These are phyloP conservation scores for Helogale parvula DNA, from an alignment of 2,113 vertebrate genomes.

Conservation along the genomic window DNA sequence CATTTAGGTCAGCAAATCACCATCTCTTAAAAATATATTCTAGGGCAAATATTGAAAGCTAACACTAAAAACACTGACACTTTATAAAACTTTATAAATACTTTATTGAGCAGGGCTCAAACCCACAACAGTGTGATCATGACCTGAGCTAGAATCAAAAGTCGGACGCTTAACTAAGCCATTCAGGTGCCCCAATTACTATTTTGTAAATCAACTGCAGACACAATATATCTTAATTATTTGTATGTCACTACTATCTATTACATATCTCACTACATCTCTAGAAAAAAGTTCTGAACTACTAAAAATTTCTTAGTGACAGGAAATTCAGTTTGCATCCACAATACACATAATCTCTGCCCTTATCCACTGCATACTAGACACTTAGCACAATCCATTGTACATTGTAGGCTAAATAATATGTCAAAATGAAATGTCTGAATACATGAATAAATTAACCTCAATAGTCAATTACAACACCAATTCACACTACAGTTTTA, in stretches of 20 bases:
- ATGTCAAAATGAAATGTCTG: constrained; percentile 30
- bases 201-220: constrained; percentile 29
- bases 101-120: too few relatives aligned
- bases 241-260: neutral
- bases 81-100: neutral
- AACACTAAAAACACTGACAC: constrained; percentile 1
- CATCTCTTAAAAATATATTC: constrained; percentile 50
- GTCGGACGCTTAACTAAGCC: too few relatives aligned
- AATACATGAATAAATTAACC: constrained; percentile 10
- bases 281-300: neutral
- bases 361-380: neutral
- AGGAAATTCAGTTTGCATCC: constrained; percentile 41
- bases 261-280: neutral
- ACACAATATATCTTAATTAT: constrained; percentile 13
- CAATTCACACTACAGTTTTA: constrained; percentile 44
- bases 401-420: neutral
- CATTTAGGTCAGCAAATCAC: constrained; percentile 2
- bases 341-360: constrained; percentile 1
- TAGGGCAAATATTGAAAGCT: constrained; percentile 11
- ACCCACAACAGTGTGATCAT: too few relatives aligned
- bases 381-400: neutral
- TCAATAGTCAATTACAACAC: constrained; percentile 12
- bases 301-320: constrained; percentile 15
- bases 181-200: neutral
- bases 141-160: too few relatives aligned